These are phyloP conservation scores for Synaphobranchus kaupii DNA, from an alignment of 2,797 vertebrate species.

Conservation along the genomic window DNA sequence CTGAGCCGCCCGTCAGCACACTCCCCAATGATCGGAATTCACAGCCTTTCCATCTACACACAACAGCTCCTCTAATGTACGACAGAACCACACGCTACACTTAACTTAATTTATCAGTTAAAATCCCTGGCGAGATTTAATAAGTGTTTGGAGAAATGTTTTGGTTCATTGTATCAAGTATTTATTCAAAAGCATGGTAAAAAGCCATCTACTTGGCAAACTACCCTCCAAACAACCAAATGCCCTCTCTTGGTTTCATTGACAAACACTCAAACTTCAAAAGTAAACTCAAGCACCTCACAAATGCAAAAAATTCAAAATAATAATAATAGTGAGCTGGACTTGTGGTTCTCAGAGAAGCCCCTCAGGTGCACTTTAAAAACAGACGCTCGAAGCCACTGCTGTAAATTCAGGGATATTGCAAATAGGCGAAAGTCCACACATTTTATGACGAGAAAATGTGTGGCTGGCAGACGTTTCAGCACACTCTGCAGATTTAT, in stretches of 20 bases:
- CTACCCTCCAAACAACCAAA: not conserved
- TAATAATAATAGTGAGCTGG: not conserved
- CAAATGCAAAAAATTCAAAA: not conserved
- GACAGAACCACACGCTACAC: not conserved
- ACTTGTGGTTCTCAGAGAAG: not conserved
- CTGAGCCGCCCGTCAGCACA: not conserved
- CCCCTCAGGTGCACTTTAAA: conserved; percentile 4
- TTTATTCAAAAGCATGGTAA: not conserved
- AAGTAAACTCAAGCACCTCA: not conserved
- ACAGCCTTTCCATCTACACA: not conserved
- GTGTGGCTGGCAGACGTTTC: conserved; percentile 1
- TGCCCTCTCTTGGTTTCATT: not conserved
- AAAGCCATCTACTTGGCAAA: not conserved
- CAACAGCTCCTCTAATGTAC: not conserved
- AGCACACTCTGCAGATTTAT: conserved; percentile 3
- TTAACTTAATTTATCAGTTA: not conserved
- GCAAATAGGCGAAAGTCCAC: conserved; percentile 2
- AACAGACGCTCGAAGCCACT: not conserved
- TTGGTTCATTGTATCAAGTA: not conserved
- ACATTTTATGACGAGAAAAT: conserved; percentile 7
- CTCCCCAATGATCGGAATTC: not conserved
- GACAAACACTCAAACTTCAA: not conserved
- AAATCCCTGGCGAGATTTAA: not conserved
- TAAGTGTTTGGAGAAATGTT: not conserved
- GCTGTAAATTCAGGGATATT: conserved; percentile 11